Conservation (phyloP, 2,888 invertebrate genomes). For the Pseudolycoriella hygida region DNA sequence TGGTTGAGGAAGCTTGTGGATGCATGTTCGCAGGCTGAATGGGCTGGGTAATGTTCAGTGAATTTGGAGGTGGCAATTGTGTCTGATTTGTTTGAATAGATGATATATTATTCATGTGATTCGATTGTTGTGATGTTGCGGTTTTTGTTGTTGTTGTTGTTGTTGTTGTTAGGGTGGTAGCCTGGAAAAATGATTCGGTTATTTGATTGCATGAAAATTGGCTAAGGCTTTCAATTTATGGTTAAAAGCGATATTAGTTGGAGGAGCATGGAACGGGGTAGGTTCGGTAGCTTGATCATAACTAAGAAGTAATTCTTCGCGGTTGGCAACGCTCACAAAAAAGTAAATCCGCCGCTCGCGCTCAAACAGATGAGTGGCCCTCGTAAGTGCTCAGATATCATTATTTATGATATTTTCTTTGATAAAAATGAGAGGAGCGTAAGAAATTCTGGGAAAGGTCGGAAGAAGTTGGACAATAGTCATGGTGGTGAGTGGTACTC, state of each 20-base stretch:
- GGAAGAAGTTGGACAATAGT: too few relatives aligned
- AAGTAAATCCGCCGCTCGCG: too few relatives aligned
- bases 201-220: too few relatives aligned
- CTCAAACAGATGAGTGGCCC: too few relatives aligned
- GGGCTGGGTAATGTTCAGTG: slow-evolving; percentile 11
- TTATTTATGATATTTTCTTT: too few relatives aligned
- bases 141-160: slow-evolving; percentile 22
- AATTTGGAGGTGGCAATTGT: slow-evolving; percentile 9
- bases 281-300: too few relatives aligned
- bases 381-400: too few relatives aligned
- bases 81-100: slow-evolving; percentile 10
- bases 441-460: too few relatives aligned
- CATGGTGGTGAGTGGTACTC: too few relatives aligned
- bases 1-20: slow-evolving; percentile 4
- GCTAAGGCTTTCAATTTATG: too few relatives aligned
- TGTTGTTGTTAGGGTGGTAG: slow-evolving; percentile 20
- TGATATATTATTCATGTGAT: slow-evolving; percentile 10
- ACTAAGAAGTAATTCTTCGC: background rate
- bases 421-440: too few relatives aligned
- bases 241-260: background rate
- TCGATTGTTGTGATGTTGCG: slow-evolving; percentile 6
- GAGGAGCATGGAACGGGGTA: too few relatives aligned
- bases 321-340: background rate
- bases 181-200: background rate
- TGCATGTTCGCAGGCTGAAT: slow-evolving; percentile 4